Evolutionary conservation across 2,888 invertebrate species (phyloP).

Genomic region (Scaeva pyrastri): DNA sequence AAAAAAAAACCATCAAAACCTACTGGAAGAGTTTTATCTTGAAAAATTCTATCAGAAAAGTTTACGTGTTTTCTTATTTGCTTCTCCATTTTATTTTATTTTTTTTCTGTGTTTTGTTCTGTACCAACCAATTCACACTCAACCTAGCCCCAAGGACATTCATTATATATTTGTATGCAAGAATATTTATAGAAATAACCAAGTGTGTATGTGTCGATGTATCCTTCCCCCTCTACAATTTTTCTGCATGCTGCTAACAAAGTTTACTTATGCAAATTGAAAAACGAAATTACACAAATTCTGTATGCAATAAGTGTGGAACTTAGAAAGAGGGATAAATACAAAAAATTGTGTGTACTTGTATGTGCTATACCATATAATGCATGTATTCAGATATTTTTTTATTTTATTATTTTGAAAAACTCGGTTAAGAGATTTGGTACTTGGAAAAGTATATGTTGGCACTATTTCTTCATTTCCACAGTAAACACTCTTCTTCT

Average conservation of each 20-base stretch:
- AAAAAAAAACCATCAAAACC: constrained; percentile 42
- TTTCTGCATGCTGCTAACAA: constrained; percentile 31
- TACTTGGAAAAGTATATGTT: constrained; percentile 64
- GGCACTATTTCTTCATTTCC: constrained; percentile 56
- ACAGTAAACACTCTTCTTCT: constrained; percentile 53
- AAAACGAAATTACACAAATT: constrained; percentile 48
- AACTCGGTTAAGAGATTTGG: constrained; percentile 68
- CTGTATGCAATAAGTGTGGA: constrained; percentile 37
- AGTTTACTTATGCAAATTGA: constrained; percentile 50
- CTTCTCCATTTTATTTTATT: background rate
- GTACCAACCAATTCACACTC: constrained; percentile 13
- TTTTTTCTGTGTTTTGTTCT: too few relatives aligned
- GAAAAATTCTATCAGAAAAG: constrained; percentile 41
- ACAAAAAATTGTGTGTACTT: background rate
- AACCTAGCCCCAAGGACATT: constrained; percentile 25
- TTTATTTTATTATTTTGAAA: too few relatives aligned
- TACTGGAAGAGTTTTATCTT: constrained; percentile 50
- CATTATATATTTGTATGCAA: constrained; percentile 19
- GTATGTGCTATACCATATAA: background rate
- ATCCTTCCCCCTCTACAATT: background rate
- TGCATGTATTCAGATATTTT: constrained; percentile 6
- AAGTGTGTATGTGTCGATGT: background rate
- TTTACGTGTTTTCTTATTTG: constrained; percentile 17
- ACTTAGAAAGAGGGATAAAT: constrained; percentile 1
- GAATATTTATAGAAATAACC: background rate